phyloP scores from a whole-genome alignment of 2,888 invertebrate species.

The Hirudinaria manillensis region DNA sequence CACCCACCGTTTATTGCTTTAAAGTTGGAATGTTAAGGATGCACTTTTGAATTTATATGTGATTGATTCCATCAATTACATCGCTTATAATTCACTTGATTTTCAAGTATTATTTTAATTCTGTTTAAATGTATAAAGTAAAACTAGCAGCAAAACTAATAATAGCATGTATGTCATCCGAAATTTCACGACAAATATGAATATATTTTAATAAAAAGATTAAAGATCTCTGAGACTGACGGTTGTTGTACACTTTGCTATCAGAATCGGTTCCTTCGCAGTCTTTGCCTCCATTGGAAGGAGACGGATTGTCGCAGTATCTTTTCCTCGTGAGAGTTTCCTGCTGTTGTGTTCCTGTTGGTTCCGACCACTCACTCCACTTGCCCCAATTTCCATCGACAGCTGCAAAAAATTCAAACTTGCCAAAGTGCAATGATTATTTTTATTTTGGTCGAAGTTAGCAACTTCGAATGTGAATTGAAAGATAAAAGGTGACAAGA shows the following conservation, averaged over 20 bases:
- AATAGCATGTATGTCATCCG: too few relatives aligned
- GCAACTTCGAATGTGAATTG: too few relatives aligned
- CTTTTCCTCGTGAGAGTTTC: conserved; percentile 6
- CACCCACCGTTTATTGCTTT: conserved; percentile 7
- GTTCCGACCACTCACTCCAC: conserved; percentile 22
- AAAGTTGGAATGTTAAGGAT: background rate
- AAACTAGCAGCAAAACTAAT: too few relatives aligned
- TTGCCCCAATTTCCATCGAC: conserved; percentile 23
- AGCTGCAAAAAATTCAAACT: background rate
- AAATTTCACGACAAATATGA: too few relatives aligned
- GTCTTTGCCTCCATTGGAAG: conserved; percentile 25
- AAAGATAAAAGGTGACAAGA: background rate
- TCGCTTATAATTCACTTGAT: too few relatives aligned
- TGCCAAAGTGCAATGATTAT: background rate
- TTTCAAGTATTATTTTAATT: too few relatives aligned
- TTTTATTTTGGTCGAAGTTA: too few relatives aligned
- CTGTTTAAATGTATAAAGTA: too few relatives aligned
- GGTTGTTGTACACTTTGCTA: background rate
- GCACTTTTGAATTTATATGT: background rate
- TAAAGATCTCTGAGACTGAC: background rate
- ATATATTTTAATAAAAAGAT: background rate
- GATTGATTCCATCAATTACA: too few relatives aligned
- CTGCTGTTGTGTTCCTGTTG: background rate
- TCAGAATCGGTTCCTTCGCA: conserved; percentile 21
- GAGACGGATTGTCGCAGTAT: conserved; percentile 20